Evolutionary conservation across 2,113 vertebrate species (phyloP).

Genomic region (Perca flavescens): DNA sequence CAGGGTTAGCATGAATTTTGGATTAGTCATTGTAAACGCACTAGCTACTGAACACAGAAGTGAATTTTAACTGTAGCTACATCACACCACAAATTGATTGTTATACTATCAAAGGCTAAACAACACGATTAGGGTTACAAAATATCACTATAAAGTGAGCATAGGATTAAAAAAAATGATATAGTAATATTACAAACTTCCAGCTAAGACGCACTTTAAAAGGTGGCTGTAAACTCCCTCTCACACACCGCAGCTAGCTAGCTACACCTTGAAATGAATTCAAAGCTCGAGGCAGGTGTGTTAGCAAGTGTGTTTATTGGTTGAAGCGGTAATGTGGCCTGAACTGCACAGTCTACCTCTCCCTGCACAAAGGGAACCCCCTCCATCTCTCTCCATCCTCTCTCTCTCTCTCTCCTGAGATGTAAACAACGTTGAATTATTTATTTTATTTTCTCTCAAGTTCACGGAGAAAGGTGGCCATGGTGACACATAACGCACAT

Average conservation of each 20-base stretch:
- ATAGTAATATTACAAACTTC: background rate
- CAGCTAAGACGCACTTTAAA: background rate
- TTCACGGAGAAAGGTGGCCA: conserved; percentile 39
- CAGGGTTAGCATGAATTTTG: background rate
- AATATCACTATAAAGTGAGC: background rate
- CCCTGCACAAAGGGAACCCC: conserved; percentile 47
- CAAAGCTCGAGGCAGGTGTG: conserved; percentile 15
- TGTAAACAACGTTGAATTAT: conserved; percentile 75
- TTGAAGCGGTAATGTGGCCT: background rate
- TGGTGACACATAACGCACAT: conserved; percentile 14
- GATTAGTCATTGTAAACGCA: background rate
- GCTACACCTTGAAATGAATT: background rate
- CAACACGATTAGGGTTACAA: background rate
- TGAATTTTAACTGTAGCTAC: background rate
- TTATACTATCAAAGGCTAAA: background rate
- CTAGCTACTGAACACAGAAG: background rate
- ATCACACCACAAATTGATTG: background rate
- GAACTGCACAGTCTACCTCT: background rate
- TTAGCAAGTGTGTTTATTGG: background rate
- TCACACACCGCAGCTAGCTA: background rate
- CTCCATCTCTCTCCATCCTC: background rate
- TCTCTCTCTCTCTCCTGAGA: conserved; percentile 19
- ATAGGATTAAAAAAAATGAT: background rate
- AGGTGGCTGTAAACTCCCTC: background rate
- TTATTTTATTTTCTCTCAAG: conserved; percentile 46